Evolutionary conservation across 2,797 vertebrate species (phyloP).

Genomic region (Peromyscus nudipes): DNA sequence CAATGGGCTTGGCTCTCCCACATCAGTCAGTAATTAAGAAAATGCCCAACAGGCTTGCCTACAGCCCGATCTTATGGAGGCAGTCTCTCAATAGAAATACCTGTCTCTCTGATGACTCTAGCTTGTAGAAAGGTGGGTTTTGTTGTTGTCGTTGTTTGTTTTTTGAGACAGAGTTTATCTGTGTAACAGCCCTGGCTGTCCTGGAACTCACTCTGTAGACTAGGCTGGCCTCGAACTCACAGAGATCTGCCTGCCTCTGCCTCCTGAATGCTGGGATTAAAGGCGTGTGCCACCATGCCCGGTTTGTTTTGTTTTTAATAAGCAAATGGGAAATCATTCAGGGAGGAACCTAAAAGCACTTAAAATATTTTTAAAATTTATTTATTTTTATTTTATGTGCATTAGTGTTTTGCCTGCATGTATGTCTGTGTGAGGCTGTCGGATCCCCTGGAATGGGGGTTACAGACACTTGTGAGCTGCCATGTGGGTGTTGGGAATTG

Average conservation of each 20-base stretch:
- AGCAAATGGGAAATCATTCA: constrained; percentile 38
- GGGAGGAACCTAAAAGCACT: constrained; percentile 1
- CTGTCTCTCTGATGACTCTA: neutral
- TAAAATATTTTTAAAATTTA: neutral
- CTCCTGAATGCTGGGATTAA: neutral
- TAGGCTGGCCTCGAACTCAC: neutral
- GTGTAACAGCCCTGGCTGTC: neutral
- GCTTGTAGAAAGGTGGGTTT: neutral
- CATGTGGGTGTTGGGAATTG: neutral
- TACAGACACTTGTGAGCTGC: neutral
- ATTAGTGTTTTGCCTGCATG: neutral
- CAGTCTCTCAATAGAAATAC: neutral
- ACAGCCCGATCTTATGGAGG: neutral
- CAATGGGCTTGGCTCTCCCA: neutral
- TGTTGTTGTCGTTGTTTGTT: neutral
- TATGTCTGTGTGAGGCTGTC: neutral
- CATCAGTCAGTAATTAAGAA: neutral
- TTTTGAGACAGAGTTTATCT: neutral
- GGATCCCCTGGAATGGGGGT: neutral
- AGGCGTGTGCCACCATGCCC: neutral
- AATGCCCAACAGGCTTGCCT: neutral
- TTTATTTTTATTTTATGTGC: neutral
- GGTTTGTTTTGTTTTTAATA: constrained; percentile 1
- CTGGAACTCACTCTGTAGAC: neutral
- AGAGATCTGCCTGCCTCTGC: neutral